Evolutionary conservation across 2,113 vertebrate species (phyloP).

Genomic region (Phycodurus eques): DNA sequence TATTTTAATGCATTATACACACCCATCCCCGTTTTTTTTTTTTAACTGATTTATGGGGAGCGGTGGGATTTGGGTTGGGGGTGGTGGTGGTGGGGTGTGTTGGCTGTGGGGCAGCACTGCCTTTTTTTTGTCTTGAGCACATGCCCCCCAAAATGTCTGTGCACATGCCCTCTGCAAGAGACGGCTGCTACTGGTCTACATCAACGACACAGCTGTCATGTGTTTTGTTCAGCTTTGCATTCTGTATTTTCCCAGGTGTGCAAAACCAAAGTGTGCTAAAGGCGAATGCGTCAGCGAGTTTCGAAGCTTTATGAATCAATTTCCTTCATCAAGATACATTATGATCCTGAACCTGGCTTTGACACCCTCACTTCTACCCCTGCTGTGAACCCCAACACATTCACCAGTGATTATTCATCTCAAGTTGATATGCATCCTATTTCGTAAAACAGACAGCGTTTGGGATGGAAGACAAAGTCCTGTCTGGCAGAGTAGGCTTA

Average conservation of each 20-base stretch:
- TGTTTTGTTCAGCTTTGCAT: conserved; percentile 10
- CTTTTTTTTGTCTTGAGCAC: too few species aligned
- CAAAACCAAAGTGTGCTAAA: conserved; percentile 23
- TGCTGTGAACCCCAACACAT: conserved; percentile 11
- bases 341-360: background rate
- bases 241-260: conserved; percentile 3
- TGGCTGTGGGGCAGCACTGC: too few species aligned
- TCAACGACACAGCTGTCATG: too few species aligned
- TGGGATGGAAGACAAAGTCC: conserved; percentile 21
- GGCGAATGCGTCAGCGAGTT: background rate
- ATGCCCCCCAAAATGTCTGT: too few species aligned
- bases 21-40: too few species aligned
- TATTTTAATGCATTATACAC: too few species aligned
- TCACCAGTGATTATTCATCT: conserved; percentile 42
- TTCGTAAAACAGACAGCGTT: conserved; percentile 22
- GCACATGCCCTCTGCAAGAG: too few species aligned
- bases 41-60: too few species aligned
- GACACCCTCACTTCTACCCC: conserved; percentile 10
- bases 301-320: conserved; percentile 25
- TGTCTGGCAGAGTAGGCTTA: conserved; percentile 3
- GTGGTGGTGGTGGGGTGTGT: too few species aligned
- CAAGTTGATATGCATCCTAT: conserved; percentile 42
- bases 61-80: too few species aligned
- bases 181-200: too few species aligned
- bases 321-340: conserved; percentile 33